Conservation (phyloP, 1,140 invertebrate species). For the Gonioctena quinquepunctata region DNA sequence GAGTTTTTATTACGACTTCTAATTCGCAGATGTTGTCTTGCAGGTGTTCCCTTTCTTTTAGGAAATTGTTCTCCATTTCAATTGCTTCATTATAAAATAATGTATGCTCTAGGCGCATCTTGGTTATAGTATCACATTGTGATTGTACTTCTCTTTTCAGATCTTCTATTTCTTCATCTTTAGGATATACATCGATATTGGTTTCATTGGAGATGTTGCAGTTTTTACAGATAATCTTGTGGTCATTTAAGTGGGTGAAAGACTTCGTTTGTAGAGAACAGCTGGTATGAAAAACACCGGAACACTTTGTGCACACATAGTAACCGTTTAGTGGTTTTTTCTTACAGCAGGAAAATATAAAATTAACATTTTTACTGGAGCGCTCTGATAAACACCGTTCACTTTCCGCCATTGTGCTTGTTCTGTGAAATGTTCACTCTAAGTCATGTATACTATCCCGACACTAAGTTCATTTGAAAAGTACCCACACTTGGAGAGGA, state of each 20-base stretch:
- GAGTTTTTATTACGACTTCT: not conserved
- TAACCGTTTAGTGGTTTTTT: not conserved
- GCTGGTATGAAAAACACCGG: not conserved
- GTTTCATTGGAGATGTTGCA: not conserved
- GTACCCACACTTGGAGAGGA: too few species aligned
- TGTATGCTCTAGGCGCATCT: not conserved
- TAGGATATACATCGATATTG: not conserved
- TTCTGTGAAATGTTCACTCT: too few species aligned
- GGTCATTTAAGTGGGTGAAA: not conserved
- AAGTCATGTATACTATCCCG: too few species aligned
- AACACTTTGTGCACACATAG: not conserved
- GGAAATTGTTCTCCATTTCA: not conserved
- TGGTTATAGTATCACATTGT: not conserved
- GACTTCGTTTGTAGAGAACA: not conserved
- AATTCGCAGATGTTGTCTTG: constrained; percentile 2
- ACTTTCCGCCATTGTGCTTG: not conserved
- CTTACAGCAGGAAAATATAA: not conserved
- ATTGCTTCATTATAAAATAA: not conserved
- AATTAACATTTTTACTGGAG: not conserved
- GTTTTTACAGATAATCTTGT: not conserved
- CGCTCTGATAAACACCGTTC: not conserved
- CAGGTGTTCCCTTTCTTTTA: not conserved
- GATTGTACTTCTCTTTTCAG: not conserved
- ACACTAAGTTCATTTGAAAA: too few species aligned
- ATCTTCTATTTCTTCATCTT: not conserved